Percentiles rank a stretch among this genome's conserved stretches.
phyloP scores from a whole-genome alignment of 2,797 vertebrate genomes.

The Bryconaethiops microstoma region DNA sequence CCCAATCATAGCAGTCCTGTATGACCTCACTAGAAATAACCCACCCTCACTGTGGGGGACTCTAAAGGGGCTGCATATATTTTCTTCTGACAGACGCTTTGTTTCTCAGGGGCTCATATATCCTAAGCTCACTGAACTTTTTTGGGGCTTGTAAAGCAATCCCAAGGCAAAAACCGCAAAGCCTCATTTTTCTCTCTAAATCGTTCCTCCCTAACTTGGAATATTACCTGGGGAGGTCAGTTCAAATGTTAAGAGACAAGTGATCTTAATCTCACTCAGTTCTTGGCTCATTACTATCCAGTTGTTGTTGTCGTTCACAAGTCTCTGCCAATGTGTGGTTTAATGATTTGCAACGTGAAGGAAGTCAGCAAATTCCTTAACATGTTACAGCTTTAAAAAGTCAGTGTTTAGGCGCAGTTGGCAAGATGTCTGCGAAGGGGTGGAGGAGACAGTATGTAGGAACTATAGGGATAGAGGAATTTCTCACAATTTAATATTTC shows the following conservation, averaged over 20 bases:
- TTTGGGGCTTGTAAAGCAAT: constrained; percentile 10
- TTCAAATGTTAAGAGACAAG: constrained; percentile 43
- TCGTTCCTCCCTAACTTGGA: constrained; percentile 37
- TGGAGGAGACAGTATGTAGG: background rate
- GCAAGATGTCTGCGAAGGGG: background rate
- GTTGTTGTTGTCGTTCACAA: constrained; percentile 43
- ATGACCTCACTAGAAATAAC: constrained; percentile 22
- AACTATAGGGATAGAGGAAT: background rate
- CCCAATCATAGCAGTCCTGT: background rate
- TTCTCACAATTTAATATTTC: background rate
- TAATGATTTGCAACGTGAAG: constrained; percentile 54
- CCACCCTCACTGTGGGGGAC: background rate
- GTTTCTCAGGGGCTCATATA: constrained; percentile 24
- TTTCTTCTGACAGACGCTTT: constrained; percentile 5
- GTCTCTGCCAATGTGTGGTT: constrained; percentile 38
- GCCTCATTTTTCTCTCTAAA: constrained; percentile 30
- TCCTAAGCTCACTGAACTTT: constrained; percentile 2
- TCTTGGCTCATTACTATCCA: constrained; percentile 47
- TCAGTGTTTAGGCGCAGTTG: constrained; percentile 26
- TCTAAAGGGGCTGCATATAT: constrained; percentile 7
- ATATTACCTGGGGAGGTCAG: constrained; percentile 39
- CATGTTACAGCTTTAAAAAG: constrained; percentile 34
- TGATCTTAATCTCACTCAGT: constrained; percentile 39
- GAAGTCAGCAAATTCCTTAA: constrained; percentile 51
- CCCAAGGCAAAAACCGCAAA: constrained; percentile 20